These are phyloP conservation scores for Phoenicopterus ruber DNA, from an alignment of 2,113 vertebrate genomes.

Conservation along the genomic window DNA sequence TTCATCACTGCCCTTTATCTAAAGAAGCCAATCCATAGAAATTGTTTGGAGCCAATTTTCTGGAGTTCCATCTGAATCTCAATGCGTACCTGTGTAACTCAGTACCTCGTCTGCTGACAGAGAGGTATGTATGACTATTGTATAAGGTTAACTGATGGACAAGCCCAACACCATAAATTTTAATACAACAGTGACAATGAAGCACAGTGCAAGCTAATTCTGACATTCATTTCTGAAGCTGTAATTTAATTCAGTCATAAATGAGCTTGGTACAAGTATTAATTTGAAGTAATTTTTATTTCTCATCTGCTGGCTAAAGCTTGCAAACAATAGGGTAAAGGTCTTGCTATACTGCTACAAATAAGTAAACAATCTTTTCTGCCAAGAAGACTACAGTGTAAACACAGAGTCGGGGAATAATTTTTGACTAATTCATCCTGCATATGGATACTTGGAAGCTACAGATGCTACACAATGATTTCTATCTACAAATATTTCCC, in stretches of 20 bases:
- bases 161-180: neutral
- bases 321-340: slow-evolving; percentile 25
- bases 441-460: slow-evolving; percentile 26
- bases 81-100: fast-evolving
- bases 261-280: neutral
- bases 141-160: neutral
- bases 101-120: neutral
- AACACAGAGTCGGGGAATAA: slow-evolving; percentile 15
- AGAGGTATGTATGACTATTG: neutral
- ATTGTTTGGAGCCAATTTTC: neutral
- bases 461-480: neutral
- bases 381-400: neutral
- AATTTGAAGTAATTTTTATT: neutral
- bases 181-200: neutral
- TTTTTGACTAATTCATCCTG: slow-evolving; percentile 5
- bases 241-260: neutral
- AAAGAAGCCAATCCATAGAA: neutral
- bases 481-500: neutral
- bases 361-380: slow-evolving; percentile 15
- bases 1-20: neutral
- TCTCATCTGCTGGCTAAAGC: slow-evolving; percentile 11
- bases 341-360: neutral
- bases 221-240: neutral
- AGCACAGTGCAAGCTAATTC: neutral
- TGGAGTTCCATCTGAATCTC: neutral